phyloP scores from a whole-genome alignment of 2,797 vertebrate genomes.

The Xenopus petersii region DNA sequence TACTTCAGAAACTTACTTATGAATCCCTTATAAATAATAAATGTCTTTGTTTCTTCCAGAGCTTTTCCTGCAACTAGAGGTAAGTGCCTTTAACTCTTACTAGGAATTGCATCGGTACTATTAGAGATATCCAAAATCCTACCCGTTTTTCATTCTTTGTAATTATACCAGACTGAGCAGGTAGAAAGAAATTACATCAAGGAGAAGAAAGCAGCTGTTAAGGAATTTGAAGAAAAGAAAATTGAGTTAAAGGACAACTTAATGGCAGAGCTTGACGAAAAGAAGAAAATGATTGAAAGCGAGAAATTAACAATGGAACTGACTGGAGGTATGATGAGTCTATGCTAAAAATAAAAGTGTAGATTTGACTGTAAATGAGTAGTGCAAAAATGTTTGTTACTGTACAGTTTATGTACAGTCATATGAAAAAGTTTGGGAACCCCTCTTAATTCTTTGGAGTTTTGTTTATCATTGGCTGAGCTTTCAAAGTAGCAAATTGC shows the following conservation, averaged over 20 bases:
- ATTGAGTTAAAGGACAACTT: slow-evolving; percentile 96
- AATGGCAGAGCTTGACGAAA: slow-evolving; percentile 94
- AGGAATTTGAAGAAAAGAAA: slow-evolving; percentile 98
- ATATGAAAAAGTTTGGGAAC: no score
- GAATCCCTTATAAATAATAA: background rate
- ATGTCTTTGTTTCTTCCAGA: slow-evolving; percentile 71
- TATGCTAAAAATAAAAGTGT: no score
- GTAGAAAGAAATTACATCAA: slow-evolving; percentile 97
- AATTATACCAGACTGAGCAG: slow-evolving; percentile 82
- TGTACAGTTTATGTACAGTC: no score
- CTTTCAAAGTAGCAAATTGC: no score
- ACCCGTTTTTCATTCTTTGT: background rate
- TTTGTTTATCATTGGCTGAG: no score
- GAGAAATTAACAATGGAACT: slow-evolving; percentile 98
- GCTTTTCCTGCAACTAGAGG: slow-evolving; percentile 94
- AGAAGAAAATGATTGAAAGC: slow-evolving; percentile 98
- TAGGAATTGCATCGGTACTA: background rate
- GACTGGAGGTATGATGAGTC: slow-evolving; percentile 81
- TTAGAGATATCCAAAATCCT: no score
- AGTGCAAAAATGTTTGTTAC: no score
- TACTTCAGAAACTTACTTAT: no score
- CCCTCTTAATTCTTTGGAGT: no score
- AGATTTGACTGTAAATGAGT: no score
- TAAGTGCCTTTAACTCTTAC: slow-evolving; percentile 64
- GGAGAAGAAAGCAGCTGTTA: slow-evolving; percentile 96